Base-by-base conservation (phyloP, 2,113 vertebrate species). In the Diadophis punctatus region DNA sequence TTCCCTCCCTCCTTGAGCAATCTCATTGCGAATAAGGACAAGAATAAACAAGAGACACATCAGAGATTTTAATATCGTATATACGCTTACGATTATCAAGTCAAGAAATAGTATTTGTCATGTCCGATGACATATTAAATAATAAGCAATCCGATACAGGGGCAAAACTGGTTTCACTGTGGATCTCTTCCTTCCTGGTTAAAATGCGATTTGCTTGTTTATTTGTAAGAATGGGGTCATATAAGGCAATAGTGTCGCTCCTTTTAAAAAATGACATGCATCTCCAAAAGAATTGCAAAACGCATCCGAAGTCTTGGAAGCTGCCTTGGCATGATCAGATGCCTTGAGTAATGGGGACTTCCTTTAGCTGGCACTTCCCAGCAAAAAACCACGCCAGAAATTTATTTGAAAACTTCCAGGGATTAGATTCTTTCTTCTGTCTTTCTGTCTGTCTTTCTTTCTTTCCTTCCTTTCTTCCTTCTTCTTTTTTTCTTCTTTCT, bases 51-150 rank as follows among this genome's bases (percentile, higher is more conserved):
- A 48, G 86, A 56, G 0, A 0, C 0, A 86, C 60, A 92, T 0
- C 1, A 34, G 1, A 12, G 0, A 51, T 0, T 6, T 43, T 25
- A 0, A 48, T 43, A n/a, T 34, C n/a, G 18, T 25, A 53, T 6
- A 53, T 30, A 6, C 2, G 27, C 25, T 7, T 14, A 18, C 12
- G 9, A 34, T 34, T 55, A 25, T n/a, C n/a, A n/a, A n/a, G 86
- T 25, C 27, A 56, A 3, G 63, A 92, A 92, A 10, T 9, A 3
- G 4, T n/a, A 30, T 30, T 46, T 10, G 1, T 43, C 85, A 91
- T 86, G n/a, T 20, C 4, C 4, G 22, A 80, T 27, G 20, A 43
- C 49, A 58, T 55, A 46, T 89, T 23, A 18, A 55, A 34, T 23
- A 89, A 43, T 10, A 39, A 55, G 52, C 4, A 27, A 14, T 22